Base-by-base conservation (phyloP, 2,113 vertebrate species). In the Neolamprologus caudopunctatus region DNA sequence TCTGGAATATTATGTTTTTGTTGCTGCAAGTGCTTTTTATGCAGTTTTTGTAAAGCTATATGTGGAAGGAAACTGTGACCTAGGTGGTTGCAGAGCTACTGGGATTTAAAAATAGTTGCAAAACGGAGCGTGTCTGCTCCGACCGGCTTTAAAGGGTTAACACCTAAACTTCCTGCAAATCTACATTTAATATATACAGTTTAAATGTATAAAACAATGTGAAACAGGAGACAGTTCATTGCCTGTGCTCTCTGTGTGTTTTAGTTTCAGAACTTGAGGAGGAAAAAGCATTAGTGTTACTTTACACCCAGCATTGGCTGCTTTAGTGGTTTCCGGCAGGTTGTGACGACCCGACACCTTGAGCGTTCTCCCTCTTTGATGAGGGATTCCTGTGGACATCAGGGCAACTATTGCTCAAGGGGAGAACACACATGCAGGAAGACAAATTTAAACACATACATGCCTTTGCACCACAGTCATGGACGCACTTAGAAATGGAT, bases 281-380 rank as follows among this genome's bases (percentile, higher is more conserved):
- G 82, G 73, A 84, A 24, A 45, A 82, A 55, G 17, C 78, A 33
- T 85, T 37, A 10, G 85, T 28, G 2, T 87, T 63, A 75, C 66
- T 66, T 91, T 57, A 63, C 84, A 47, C 75, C 82, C 78, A 45
- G 47, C 1, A 50, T 19, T 10, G 53, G 81, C 19, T 21, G 87
- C 91, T 92, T 93, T 51, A 90, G 88, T 94, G 92, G 90, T 90
- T 8, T 80, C 83, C 54, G 66, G 50, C 81, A 81, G 82, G 85
- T 90, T 94, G 89, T 94, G 94, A 93, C 68, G 57, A 90, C 82
- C 90, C 88, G 85, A 93, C 93, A 94, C 93, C 87, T 93, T n/a
- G 35, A 81, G 93, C 90, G 82, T 88, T 93, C 89, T 85, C 86
- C 16, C 81, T 84, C 93, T 94, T 95, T 95, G 93, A 95, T 94